phyloP scores from a whole-genome alignment of 1,140 invertebrate genomes.

The Microvelia longipes region DNA sequence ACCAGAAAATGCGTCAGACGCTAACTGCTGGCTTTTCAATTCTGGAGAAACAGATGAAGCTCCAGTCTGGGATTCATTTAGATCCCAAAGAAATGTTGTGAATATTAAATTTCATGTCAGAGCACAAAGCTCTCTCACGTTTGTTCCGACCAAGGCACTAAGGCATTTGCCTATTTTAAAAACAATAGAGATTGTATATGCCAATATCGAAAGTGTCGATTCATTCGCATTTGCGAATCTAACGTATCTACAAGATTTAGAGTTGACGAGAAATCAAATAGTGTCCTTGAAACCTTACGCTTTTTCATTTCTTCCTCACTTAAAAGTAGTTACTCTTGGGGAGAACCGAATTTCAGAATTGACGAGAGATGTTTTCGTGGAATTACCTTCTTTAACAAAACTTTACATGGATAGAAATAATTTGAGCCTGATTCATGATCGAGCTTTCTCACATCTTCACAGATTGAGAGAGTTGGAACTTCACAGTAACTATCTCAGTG shows the following conservation, averaged over 20 bases:
- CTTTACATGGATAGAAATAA: constrained; percentile 53
- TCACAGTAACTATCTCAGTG: constrained; percentile 48
- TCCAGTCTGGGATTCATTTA: constrained; percentile 47
- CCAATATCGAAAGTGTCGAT: constrained; percentile 45
- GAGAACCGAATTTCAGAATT: constrained; percentile 55
- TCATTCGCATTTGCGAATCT: constrained; percentile 54
- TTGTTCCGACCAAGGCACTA: constrained; percentile 49
- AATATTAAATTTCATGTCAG: constrained; percentile 52
- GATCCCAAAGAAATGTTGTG: constrained; percentile 47
- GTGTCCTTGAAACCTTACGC: constrained; percentile 42
- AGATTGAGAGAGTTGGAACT: constrained; percentile 49
- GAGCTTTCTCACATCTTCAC: constrained; percentile 47
- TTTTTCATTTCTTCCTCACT: constrained; percentile 46
- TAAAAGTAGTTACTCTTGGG: constrained; percentile 48
- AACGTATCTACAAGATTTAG: constrained; percentile 44
- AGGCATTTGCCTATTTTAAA: constrained; percentile 45
- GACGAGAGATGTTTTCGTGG: constrained; percentile 48
- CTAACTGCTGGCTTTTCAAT: constrained; percentile 48
- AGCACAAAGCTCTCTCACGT: constrained; percentile 42
- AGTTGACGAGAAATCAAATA: constrained; percentile 49
- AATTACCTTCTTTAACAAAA: constrained; percentile 46
- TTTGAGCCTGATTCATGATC: constrained; percentile 50
- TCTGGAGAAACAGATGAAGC: constrained; percentile 42
- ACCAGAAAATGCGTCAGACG: constrained; percentile 30
- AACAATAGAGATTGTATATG: constrained; percentile 50